Conservation (phyloP, 2,888 invertebrate genomes). For the Clepsis dumicolana region DNA sequence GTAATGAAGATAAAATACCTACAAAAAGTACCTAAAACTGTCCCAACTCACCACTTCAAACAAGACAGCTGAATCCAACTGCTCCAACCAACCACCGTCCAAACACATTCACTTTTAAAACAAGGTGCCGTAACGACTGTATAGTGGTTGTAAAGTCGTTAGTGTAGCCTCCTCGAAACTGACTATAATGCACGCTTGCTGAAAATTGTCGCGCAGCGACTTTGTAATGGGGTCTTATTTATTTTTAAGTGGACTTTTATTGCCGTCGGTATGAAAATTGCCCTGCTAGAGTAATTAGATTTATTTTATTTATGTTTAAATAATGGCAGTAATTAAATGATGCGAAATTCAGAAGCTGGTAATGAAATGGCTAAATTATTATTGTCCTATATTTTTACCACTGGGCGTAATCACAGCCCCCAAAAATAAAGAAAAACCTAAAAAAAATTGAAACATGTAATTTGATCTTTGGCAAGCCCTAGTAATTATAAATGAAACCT, state of each 20-base stretch:
- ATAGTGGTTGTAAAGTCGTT: slow-evolving; percentile 40
- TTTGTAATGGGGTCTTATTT: slow-evolving; percentile 52
- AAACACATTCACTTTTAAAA: slow-evolving; percentile 39
- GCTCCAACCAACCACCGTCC: slow-evolving; percentile 21
- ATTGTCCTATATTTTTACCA: too few relatives aligned
- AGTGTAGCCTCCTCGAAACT: slow-evolving; percentile 57
- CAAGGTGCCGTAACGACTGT: slow-evolving; percentile 30
- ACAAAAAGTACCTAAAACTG: slow-evolving; percentile 18
- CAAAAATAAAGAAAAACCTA: too few relatives aligned
- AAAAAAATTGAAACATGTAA: too few relatives aligned
- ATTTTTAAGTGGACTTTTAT: slow-evolving; percentile 20
- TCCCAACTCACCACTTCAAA: slow-evolving; percentile 36
- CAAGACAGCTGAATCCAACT: slow-evolving; percentile 14
- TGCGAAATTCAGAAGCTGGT: neutral
- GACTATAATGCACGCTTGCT: slow-evolving; percentile 57
- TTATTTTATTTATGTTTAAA: slow-evolving; percentile 1
- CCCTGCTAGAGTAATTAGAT: neutral
- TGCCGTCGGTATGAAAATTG: slow-evolving; percentile 3
- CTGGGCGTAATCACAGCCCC: too few relatives aligned
- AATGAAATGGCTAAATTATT: neutral
- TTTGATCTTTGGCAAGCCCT: neutral
- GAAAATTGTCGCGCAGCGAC: slow-evolving; percentile 50
- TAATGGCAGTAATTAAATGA: neutral
- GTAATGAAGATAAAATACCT: neutral
- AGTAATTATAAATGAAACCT: neutral